Conservation (phyloP, 2,888 invertebrate genomes). For the Drosophila nr. medialis region DNA sequence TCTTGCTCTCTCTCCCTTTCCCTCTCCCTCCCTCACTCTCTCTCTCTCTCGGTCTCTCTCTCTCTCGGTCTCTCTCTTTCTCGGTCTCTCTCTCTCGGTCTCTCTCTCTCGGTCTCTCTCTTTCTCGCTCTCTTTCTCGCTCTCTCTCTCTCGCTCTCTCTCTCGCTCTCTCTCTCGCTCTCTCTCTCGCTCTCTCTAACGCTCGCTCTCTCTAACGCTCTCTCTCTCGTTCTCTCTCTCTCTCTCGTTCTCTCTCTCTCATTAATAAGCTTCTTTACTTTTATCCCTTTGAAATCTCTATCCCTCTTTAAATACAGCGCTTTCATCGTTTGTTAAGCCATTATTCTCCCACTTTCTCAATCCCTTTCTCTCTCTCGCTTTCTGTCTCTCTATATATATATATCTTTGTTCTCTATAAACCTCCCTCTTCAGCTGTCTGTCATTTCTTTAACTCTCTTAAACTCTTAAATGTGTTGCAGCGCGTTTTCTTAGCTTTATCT, state of each 20-base stretch:
- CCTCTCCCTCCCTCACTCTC: neutral
- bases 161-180: neutral
- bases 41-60: neutral
- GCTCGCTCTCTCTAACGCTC: neutral
- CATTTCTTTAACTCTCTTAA: neutral
- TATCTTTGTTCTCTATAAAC: neutral
- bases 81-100: neutral
- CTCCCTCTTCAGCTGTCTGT: neutral
- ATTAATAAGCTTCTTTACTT: neutral
- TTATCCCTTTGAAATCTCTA: neutral
- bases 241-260: neutral
- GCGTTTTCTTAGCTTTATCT: neutral
- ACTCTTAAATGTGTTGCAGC: neutral
- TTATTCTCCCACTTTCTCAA: neutral
- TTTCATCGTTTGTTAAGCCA: neutral
- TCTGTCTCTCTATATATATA: neutral
- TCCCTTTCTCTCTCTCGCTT: neutral
- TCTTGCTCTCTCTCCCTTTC: neutral
- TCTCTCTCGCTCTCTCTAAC: neutral
- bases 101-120: neutral
- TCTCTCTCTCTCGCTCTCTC: neutral
- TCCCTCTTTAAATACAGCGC: neutral
- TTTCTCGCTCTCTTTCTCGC: neutral
- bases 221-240: neutral
- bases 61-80: too few species aligned